phyloP scores from a whole-genome alignment of 30 jellyfish, hydroid and myxozoan species.

The Mastigias papua region DNA sequence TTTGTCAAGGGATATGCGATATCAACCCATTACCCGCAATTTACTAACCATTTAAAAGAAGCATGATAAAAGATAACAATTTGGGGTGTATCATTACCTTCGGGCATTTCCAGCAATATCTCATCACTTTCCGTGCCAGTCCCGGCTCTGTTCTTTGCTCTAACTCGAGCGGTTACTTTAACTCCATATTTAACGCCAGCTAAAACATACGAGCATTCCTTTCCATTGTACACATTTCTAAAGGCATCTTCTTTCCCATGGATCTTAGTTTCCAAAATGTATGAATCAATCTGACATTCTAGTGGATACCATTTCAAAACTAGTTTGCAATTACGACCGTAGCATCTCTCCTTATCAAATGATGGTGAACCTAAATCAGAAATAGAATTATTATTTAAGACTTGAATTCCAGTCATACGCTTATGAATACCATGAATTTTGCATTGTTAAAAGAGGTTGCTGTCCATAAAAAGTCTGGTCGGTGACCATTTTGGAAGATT shows the following conservation, averaged over 20 bases:
- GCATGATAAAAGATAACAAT: neutral
- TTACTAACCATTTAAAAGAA: neutral
- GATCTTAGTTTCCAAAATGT: constrained; percentile 18
- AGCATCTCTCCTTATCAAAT: constrained; percentile 45
- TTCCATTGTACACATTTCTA: constrained; percentile 59
- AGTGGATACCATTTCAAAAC: constrained; percentile 63
- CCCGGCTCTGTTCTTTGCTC: constrained; percentile 71
- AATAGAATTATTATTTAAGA: too few species aligned
- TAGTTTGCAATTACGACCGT: constrained; percentile 36
- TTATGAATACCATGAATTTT: too few species aligned
- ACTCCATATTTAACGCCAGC: constrained; percentile 39
- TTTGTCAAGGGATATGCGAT: too few species aligned
- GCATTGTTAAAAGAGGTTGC: too few species aligned
- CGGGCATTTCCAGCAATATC: constrained; percentile 20
- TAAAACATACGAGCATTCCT: constrained; percentile 1
- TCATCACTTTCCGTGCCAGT: constrained; percentile 44
- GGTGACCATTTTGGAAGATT: too few species aligned
- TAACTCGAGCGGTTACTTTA: constrained; percentile 20
- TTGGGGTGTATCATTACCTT: constrained; percentile 5
- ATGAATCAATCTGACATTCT: constrained; percentile 58
- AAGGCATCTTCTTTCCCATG: neutral
- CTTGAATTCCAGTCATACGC: too few species aligned
- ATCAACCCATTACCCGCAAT: too few species aligned
- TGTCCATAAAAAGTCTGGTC: too few species aligned
- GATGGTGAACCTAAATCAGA: constrained; percentile 41